Base-by-base conservation (phyloP, 2,797 vertebrate genomes). In the Pygocentrus nattereri region DNA sequence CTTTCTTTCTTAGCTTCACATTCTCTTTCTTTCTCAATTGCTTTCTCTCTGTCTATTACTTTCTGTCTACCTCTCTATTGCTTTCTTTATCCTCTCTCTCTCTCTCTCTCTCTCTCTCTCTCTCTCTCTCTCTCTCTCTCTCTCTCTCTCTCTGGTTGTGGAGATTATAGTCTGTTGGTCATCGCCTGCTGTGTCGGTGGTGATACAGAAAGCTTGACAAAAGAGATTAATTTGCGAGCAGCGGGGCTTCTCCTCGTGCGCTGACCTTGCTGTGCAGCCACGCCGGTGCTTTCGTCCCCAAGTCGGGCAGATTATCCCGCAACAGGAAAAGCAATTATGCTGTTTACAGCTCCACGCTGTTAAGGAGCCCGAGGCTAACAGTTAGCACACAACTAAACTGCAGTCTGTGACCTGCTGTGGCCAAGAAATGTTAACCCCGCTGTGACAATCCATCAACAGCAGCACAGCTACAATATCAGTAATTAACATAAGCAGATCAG, bases 191-290 rank as follows among this genome's bases (percentile, higher is more conserved):
- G 90, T 89, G 88, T 87, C 84, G 70, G 44, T 34, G 81, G 88
- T 58, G 76, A 91, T 88, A 91, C 84, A 86, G 84, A 68, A 83
- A 89, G 89, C 90, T 90, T 87, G 88, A 93, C 90, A 90, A 91
- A 92, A 91, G 87, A 91, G 90, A 93, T 93, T 92, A 89, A 92
- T 93, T 91, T 91, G 86, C 81, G 76, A 85, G 82, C 87, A 87
- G 82, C 87, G 5, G 74, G 61, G 34, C 34, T 16, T 23, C 62
- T 73, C 68, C 41, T 54, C 84, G 85, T 81, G 69, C 86, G 81
- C 84, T 90, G 85, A 68, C 81, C 89, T 91, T 90, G 85, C 85
- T 84, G 83, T 86, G 86, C 70, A 0, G 85, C 82, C 81, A 83
- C 91, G 30, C 11, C n/a, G 15, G 11, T 69, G n/a, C 67, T 23